These are phyloP conservation scores for Meiosimyza decipiens DNA, from an alignment of 2,888 invertebrate genomes.

Conservation along the genomic window DNA sequence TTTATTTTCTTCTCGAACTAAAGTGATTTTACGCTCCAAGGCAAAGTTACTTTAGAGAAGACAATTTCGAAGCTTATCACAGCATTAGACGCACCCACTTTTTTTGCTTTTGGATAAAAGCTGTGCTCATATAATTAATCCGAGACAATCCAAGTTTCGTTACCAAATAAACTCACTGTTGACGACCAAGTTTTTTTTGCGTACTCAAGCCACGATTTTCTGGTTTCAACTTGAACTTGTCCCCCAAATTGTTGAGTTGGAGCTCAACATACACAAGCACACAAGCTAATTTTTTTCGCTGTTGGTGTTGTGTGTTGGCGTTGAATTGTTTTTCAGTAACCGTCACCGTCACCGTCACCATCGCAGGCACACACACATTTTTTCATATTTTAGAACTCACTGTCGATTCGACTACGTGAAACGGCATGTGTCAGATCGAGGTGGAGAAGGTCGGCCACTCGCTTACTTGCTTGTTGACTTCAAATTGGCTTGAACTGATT, in stretches of 20 bases:
- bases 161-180: too few species aligned
- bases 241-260: constrained; percentile 22
- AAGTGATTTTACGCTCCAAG: neutral
- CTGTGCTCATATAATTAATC: neutral
- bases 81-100: constrained; percentile 15
- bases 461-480: neutral
- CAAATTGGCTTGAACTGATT: too few species aligned
- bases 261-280: neutral
- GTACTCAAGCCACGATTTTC: too few species aligned
- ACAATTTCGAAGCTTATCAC: too few species aligned
- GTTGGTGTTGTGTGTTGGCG: constrained; percentile 16
- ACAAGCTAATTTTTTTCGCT: neutral
- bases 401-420: neutral
- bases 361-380: neutral
- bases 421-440: too few species aligned
- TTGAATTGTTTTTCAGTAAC: constrained; percentile 24
- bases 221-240: constrained; percentile 26
- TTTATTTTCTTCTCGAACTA: neutral
- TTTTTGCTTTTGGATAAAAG: neutral
- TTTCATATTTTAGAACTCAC: neutral
- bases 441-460: too few species aligned
- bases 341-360: neutral
- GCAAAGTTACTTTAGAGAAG: too few species aligned
- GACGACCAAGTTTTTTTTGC: neutral
- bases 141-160: neutral